Evolutionary conservation across 2,888 invertebrate species (phyloP).

Genomic region (Amaurobius ferox): DNA sequence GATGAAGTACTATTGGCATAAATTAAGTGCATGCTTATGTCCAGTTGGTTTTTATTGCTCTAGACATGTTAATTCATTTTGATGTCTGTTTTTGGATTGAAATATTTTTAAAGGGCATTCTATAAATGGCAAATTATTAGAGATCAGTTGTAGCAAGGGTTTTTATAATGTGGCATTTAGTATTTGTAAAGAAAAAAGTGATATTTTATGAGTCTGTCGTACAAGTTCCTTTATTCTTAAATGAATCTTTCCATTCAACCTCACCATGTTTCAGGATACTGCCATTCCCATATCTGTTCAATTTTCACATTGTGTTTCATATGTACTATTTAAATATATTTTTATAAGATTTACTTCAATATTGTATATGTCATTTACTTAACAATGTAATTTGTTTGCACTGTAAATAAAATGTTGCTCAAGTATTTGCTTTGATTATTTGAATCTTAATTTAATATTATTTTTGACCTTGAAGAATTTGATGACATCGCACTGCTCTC

Average conservation of each 20-base stretch:
- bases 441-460: too few relatives aligned
- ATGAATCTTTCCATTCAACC: neutral
- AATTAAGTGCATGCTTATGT: too few relatives aligned
- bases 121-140: too few relatives aligned
- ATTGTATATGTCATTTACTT: constrained; percentile 35
- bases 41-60: too few relatives aligned
- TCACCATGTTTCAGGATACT: neutral
- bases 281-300: neutral
- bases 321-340: constrained; percentile 45
- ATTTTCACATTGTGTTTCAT: neutral
- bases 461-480: too few relatives aligned
- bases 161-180: neutral
- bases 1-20: too few relatives aligned
- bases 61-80: too few relatives aligned
- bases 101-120: too few relatives aligned
- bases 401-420: constrained; percentile 50
- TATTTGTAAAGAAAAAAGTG: neutral
- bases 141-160: too few relatives aligned
- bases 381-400: constrained; percentile 16
- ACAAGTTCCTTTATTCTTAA: neutral
- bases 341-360: constrained; percentile 34
- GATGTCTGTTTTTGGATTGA: too few relatives aligned
- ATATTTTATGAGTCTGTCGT: constrained; percentile 2
- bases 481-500: too few relatives aligned
- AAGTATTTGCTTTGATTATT: neutral